phyloP scores from a whole-genome alignment of 2,113 vertebrate species.

The Indri indri region DNA sequence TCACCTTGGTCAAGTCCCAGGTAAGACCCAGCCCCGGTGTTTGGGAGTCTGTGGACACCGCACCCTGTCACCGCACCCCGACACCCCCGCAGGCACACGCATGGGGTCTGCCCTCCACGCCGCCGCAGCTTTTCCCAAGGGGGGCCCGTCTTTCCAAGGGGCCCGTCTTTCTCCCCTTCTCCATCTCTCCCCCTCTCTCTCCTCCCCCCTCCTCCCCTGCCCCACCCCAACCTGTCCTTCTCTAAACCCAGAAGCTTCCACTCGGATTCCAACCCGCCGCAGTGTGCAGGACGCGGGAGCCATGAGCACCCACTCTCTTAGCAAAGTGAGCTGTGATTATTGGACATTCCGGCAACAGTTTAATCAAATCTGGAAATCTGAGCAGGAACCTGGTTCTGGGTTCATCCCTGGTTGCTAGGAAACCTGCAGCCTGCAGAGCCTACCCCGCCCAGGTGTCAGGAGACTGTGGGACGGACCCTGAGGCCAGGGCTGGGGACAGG shows the following conservation, averaged over 20 bases:
- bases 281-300: not conserved
- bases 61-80: too few species aligned
- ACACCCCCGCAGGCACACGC: not conserved
- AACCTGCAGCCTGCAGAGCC: not conserved
- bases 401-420: fast-evolving
- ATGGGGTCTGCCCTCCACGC: constrained; percentile 22
- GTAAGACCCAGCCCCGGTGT: not conserved
- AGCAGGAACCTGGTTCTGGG: not conserved
- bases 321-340: not conserved
- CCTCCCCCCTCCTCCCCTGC: fast-evolving
- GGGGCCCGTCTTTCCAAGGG: too few species aligned
- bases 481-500: not conserved
- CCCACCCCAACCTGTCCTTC: not conserved
- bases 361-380: not conserved
- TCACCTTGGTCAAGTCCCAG: not conserved
- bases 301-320: fast-evolving
- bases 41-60: fast-evolving
- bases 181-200: not conserved
- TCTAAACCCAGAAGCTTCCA: not conserved
- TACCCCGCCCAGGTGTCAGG: not conserved
- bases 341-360: not conserved
- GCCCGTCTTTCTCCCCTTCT: too few species aligned
- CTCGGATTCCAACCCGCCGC: fast-evolving
- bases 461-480: not conserved
- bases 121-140: fast-evolving